Evolutionary conservation across 2,797 vertebrate species (phyloP), one percentile per base, ranked within the genome.

Genomic region (Tachyglossus aculeatus): DNA sequence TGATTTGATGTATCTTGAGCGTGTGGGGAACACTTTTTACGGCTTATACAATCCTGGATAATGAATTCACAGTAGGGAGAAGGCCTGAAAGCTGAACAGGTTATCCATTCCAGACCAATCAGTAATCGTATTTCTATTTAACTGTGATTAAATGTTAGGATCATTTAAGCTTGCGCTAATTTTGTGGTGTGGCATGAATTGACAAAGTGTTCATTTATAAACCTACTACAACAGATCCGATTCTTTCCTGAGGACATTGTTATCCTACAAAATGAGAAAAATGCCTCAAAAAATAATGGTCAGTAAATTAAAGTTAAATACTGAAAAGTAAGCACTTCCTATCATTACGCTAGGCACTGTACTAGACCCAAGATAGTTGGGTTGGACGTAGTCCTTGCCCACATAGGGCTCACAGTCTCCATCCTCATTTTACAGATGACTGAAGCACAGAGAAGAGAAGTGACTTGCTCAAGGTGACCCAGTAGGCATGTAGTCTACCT

Each of bases 111-210:
- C 34, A 55, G 69, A 61, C 58, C 18, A 41, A 38, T 58, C 24
- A 32, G 59, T 43, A 74, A 27, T 43, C 82, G 56, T 44, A 48
- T 81, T 86, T 74, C 29, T 80, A 77, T 77, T 80, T 73, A 82
- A 75, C 48, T 74, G 54, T 50, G 61, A 72, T 80, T 88, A 59
- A 54, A 34, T 70, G 15, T 10, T 1, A 4, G 34, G 41, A 11
- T 34, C 22, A 15, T 61, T 36, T 27, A 68, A 54, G 18, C 33
- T 11, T 15, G 3, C 22, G 68, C 22, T 71, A 39, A 74, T 76
- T 82, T 82, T 68, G 62, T 63, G 47, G 47, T 52, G 48, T 75
- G 51, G 32, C 52, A 67, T 60, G 61, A 70, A 77, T 74, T 41
- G 27, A 13, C 58, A 47, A 38, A 55, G 31, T 57, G 41, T 59